Conservation (phyloP, 2,888 invertebrate species). For the Drosophila tanythrix region DNA sequence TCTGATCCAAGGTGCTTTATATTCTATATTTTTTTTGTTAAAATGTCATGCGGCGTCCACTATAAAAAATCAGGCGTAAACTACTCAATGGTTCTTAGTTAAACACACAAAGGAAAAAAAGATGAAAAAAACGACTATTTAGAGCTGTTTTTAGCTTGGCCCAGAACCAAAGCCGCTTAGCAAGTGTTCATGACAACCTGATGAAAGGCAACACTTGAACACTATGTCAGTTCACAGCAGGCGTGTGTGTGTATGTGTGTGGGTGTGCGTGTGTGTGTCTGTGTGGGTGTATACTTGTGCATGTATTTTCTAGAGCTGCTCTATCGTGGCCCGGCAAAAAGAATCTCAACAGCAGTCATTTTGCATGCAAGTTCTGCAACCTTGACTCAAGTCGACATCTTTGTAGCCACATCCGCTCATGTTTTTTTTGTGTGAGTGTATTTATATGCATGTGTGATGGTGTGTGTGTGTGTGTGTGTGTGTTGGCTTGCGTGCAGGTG, state of each 20-base stretch:
- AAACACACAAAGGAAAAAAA: constrained; percentile 26
- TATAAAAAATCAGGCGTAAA: not conserved
- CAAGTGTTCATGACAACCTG: constrained; percentile 24
- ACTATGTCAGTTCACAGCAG: constrained; percentile 16
- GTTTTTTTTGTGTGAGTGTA: not conserved
- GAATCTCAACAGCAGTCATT: constrained; percentile 75
- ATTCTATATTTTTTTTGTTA: too few species aligned
- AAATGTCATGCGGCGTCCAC: constrained; percentile 24
- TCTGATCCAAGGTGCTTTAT: not conserved
- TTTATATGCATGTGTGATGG: constrained; percentile 2
- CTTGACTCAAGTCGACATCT: constrained; percentile 64
- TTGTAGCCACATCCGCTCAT: constrained; percentile 25
- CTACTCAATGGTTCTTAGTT: constrained; percentile 50
- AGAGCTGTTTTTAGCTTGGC: constrained; percentile 47
- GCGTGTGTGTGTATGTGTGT: not conserved
- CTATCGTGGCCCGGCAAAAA: constrained; percentile 53
- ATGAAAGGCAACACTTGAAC: constrained; percentile 44
- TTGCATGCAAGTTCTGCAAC: constrained; percentile 69
- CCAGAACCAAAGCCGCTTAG: constrained; percentile 25
- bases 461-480: constrained; percentile 7
- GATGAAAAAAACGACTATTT: constrained; percentile 5
- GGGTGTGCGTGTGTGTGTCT: not conserved
- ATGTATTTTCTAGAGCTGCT: constrained; percentile 41
- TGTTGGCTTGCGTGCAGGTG: constrained; percentile 25
- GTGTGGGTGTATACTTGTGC: constrained; percentile 7